A percentile compares a stretch with the other conserved stretches of the same genome.
These are phyloP conservation scores for Danaus plexippus DNA, from an alignment of 1,140 invertebrate genomes.

Conservation along the genomic window DNA sequence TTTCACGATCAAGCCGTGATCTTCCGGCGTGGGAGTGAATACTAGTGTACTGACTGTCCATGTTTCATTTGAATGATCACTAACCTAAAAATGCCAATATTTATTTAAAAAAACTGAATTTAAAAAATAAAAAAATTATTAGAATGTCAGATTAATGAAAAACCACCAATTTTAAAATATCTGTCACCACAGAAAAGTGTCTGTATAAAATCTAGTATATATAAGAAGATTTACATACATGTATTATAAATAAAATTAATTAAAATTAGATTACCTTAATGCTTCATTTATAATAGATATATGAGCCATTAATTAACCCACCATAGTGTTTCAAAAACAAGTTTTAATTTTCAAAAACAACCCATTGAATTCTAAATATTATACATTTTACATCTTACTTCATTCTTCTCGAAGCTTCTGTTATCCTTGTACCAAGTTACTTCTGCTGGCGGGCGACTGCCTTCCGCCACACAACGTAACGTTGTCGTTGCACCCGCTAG, in stretches of 20 bases:
- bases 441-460: conserved; percentile 85
- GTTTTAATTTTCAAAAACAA: neutral
- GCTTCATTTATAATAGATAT: too few relatives aligned
- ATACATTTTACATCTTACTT: conserved; percentile 66
- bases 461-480: conserved; percentile 82
- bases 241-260: too few relatives aligned
- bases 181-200: too few relatives aligned
- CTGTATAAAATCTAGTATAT: neutral
- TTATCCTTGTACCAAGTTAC: conserved; percentile 87
- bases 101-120: too few relatives aligned
- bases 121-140: too few relatives aligned
- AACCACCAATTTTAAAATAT: too few relatives aligned
- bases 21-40: conserved; percentile 84
- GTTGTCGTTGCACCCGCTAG: conserved; percentile 82
- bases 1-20: conserved; percentile 84
- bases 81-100: conserved; percentile 63
- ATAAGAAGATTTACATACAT: neutral
- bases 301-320: too few relatives aligned
- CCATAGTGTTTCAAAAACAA: too few relatives aligned
- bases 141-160: too few relatives aligned
- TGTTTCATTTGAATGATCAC: conserved; percentile 76
- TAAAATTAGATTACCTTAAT: too few relatives aligned
- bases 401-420: conserved; percentile 77
- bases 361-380: conserved; percentile 1
- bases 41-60: conserved; percentile 83